A percentile compares a stretch with the other conserved stretches of the same genome.
Evolutionary conservation across 2,797 vertebrate genomes (phyloP).

Genomic region (Orientallactaga sibirica): DNA sequence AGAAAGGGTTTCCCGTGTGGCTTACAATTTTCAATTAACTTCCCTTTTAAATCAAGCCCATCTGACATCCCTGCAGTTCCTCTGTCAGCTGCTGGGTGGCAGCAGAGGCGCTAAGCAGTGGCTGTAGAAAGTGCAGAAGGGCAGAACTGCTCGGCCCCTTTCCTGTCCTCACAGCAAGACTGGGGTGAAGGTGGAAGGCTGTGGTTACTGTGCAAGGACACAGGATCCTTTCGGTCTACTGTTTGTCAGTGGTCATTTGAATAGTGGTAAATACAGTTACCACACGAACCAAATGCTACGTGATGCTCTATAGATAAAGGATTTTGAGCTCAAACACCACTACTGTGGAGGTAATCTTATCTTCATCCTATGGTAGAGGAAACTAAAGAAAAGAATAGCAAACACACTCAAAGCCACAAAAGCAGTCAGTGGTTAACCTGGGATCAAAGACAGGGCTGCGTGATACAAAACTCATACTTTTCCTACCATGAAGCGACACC

Average conservation of each 20-base stretch:
- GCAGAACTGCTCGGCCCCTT: neutral
- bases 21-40: neutral
- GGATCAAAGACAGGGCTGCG: neutral
- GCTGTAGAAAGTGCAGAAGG: neutral
- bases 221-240: neutral
- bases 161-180: neutral
- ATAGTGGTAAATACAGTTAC: neutral
- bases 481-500: neutral
- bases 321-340: conserved; percentile 7
- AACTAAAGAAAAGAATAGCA: neutral
- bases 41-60: neutral
- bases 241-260: neutral
- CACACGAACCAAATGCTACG: neutral
- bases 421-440: neutral
- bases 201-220: neutral
- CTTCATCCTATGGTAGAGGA: neutral
- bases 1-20: neutral
- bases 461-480: neutral
- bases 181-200: neutral
- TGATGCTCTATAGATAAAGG: neutral
- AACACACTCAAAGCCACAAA: neutral
- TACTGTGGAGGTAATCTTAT: neutral
- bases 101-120: conserved; percentile 66
- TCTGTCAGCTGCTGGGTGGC: conserved; percentile 74
- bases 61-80: conserved; percentile 69